Conservation (phyloP, 2,113 vertebrate genomes). For the Cynopterus brachyotis region DNA sequence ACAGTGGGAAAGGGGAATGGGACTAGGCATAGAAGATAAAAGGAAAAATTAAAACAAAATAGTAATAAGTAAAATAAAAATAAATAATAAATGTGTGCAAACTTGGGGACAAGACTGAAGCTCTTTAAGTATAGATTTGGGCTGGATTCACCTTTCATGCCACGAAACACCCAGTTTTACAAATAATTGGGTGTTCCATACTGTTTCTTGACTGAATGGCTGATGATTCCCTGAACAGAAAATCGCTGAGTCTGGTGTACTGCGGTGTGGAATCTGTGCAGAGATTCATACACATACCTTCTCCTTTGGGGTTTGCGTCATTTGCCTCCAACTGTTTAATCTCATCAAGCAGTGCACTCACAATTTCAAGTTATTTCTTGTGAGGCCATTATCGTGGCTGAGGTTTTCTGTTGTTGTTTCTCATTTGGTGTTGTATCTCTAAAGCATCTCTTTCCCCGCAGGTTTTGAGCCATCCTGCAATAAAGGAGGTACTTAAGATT, state of each 20-base stretch:
- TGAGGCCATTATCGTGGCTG: conserved; percentile 43
- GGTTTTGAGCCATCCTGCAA: conserved; percentile 55
- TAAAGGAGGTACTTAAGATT: conserved; percentile 70
- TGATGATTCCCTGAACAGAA: neutral
- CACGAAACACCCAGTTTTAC: neutral
- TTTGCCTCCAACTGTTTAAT: conserved; percentile 69
- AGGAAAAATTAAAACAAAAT: neutral
- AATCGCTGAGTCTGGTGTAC: neutral
- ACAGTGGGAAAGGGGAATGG: neutral
- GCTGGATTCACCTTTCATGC: neutral
- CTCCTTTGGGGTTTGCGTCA: conserved; percentile 4
- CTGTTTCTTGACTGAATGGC: neutral
- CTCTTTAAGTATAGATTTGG: neutral
- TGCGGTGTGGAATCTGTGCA: neutral
- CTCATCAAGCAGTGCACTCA: conserved; percentile 29
- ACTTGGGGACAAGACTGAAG: neutral
- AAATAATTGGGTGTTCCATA: neutral
- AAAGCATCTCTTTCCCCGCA: conserved; percentile 40
- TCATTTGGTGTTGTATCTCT: conserved; percentile 46
- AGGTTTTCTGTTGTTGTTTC: conserved; percentile 51
- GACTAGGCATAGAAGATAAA: neutral
- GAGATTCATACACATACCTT: neutral
- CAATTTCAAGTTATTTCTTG: conserved; percentile 53
- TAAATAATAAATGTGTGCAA: neutral
- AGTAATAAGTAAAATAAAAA: neutral